Base-by-base conservation (phyloP, 2,113 vertebrate genomes). In the Vicugna pacos region DNA sequence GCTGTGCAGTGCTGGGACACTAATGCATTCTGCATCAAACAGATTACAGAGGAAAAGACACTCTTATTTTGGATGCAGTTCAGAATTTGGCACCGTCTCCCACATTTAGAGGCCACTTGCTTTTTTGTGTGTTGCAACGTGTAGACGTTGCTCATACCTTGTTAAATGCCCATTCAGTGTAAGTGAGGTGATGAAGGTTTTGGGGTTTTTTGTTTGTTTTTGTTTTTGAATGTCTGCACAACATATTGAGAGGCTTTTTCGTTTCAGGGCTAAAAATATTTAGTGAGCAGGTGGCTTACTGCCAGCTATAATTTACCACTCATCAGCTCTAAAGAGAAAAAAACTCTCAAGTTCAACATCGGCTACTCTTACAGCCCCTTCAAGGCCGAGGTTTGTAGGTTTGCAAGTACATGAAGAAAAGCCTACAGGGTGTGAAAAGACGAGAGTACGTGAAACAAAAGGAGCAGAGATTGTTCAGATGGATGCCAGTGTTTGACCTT, bases 241-340 rank as follows among this genome's bases (percentile, higher is more conserved):
- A 83, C 50, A 24, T 83, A 92, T 91, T 97, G 95, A 98, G 73
- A 98, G 48, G 19, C 56, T 97, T 98, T 98, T 98, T 98, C 13
- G 91, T 98, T 98, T 95, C 58, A 95, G 85, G 70, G 86, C 83
- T 96, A 98, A 97, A 97, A 98, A 98, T 98, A 98, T 98, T 98
- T 97, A 98, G 95, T 88, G 91, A 95, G 91, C 89, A 94, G 92
- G 95, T 98, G 94, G 96, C 97, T 98, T 95, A 95, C 76, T 98
- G 83, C 95, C 94, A 98, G 95, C 64, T 93, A 95, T 69, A 97
- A 97, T 87, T 96, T 94, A 96, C 72, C 65, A 76, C 32, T 67
- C 0, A 38, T 84, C 87, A 93, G 20, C 93, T 98, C 88, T 96
- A 94, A 95, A 89, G 58, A 97, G 62, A 60, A 77, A 97, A 97